A percentile compares a stretch with the other conserved stretches of the same genome.
phyloP scores from a whole-genome alignment of 2,797 vertebrate genomes.

The Betta splendens region DNA sequence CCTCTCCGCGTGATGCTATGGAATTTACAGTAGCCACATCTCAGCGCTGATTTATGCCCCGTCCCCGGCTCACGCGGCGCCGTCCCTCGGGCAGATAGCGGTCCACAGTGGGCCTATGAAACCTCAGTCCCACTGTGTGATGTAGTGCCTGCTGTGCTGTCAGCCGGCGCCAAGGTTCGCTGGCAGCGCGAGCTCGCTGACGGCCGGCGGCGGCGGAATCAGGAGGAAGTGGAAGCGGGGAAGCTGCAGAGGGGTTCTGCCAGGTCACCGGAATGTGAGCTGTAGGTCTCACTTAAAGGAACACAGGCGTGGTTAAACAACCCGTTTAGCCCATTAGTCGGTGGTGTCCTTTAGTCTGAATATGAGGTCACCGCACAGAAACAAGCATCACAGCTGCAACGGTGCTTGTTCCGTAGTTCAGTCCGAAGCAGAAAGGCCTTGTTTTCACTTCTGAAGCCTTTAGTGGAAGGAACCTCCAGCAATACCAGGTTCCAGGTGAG shows the following conservation, averaged over 20 bases:
- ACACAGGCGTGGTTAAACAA: slow-evolving; percentile 10
- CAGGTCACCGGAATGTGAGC: slow-evolving; percentile 52
- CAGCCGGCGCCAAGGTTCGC: slow-evolving; percentile 62
- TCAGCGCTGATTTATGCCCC: slow-evolving; percentile 55
- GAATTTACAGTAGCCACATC: slow-evolving; percentile 53
- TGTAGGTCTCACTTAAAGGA: slow-evolving; percentile 22
- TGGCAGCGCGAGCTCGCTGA: slow-evolving; percentile 56
- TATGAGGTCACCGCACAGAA: not conserved
- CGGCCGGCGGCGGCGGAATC: slow-evolving; percentile 36
- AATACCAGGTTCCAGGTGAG: too few relatives aligned
- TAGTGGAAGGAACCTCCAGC: too few relatives aligned
- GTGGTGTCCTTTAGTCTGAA: slow-evolving; percentile 1
- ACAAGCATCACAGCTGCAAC: not conserved
- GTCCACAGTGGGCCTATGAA: slow-evolving; percentile 58
- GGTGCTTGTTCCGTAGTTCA: too few relatives aligned
- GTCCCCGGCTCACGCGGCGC: slow-evolving; percentile 29
- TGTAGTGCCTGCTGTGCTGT: slow-evolving; percentile 64
- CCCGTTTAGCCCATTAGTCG: slow-evolving; percentile 4
- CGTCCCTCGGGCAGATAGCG: slow-evolving; percentile 39
- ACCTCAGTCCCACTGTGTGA: slow-evolving; percentile 48
- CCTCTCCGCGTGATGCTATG: slow-evolving; percentile 11
- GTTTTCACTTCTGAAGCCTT: too few relatives aligned
- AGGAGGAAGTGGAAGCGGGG: slow-evolving; percentile 46
- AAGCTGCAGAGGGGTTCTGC: slow-evolving; percentile 33
- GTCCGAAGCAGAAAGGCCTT: too few relatives aligned